Evolutionary conservation across 2,888 invertebrate species (phyloP).

Genomic region (Apodemia zela): DNA sequence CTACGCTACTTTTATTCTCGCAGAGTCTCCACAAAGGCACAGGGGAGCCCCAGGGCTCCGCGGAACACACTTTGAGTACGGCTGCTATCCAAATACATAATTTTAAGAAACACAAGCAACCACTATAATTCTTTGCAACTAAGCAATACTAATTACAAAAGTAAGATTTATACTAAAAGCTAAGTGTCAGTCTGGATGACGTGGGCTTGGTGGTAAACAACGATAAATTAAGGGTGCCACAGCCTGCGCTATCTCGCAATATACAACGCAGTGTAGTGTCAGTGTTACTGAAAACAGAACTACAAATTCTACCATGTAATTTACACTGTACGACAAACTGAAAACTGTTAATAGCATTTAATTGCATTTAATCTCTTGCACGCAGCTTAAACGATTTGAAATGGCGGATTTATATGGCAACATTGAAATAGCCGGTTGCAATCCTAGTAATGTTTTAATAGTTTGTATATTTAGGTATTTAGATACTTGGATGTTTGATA

Average conservation of each 20-base stretch:
- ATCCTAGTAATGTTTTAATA: neutral
- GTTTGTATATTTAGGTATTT: too few species aligned
- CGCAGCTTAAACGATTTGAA: neutral
- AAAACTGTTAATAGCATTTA: slow-evolving; percentile 19
- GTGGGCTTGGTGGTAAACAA: slow-evolving; percentile 47
- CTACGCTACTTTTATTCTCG: too few species aligned
- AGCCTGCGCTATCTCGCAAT: slow-evolving; percentile 43
- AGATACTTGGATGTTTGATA: too few species aligned
- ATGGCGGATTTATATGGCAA: too few species aligned
- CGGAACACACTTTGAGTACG: too few species aligned
- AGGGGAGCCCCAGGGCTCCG: too few species aligned
- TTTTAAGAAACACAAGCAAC: too few species aligned
- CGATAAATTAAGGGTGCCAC: slow-evolving; percentile 54
- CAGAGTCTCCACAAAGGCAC: too few species aligned
- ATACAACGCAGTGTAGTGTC: slow-evolving; percentile 36
- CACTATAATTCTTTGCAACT: neutral
- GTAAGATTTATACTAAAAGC: neutral
- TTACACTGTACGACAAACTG: slow-evolving; percentile 22
- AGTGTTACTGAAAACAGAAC: slow-evolving; percentile 30
- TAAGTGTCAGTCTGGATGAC: slow-evolving; percentile 45
- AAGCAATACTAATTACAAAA: neutral
- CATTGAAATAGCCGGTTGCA: too few species aligned
- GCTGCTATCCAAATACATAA: too few species aligned
- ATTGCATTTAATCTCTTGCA: slow-evolving; percentile 18
- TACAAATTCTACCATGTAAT: slow-evolving; percentile 29